Conservation (phyloP, 2,888 invertebrate genomes). For the Philereme transversata region DNA sequence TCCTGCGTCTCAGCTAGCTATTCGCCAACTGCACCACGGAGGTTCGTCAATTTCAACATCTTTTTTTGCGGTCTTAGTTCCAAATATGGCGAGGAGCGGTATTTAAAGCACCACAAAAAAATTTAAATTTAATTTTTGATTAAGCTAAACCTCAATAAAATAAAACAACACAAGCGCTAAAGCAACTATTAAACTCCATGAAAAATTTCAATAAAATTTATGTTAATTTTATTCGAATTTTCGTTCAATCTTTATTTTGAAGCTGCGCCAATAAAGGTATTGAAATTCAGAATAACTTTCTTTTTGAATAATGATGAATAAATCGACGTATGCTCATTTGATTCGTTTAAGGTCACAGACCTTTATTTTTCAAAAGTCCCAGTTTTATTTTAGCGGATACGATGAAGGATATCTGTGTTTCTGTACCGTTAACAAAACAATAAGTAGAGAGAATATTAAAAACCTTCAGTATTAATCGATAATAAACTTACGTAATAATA, state of each 20-base stretch:
- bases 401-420: constrained; percentile 64
- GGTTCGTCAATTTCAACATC: too few relatives aligned
- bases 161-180: too few relatives aligned
- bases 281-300: constrained; percentile 46
- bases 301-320: constrained; percentile 54
- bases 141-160: too few relatives aligned
- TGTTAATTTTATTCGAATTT: not conserved
- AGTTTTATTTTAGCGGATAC: constrained; percentile 71
- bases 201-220: constrained; percentile 2
- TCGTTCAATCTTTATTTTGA: constrained; percentile 16
- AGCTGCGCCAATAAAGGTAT: constrained; percentile 36
- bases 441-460: too few relatives aligned
- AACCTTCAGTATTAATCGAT: too few relatives aligned
- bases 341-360: constrained; percentile 55
- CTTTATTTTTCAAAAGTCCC: constrained; percentile 47
- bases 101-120: too few relatives aligned
- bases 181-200: not conserved
- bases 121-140: too few relatives aligned
- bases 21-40: too few relatives aligned
- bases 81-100: too few relatives aligned
- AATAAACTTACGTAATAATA: too few relatives aligned
- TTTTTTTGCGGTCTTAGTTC: too few relatives aligned
- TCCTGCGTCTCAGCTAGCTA: too few relatives aligned
- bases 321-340: constrained; percentile 49
- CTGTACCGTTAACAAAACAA: constrained; percentile 51